Percentiles rank a stretch among this genome's conserved stretches.
These are phyloP conservation scores for Tachuris rubrigastra DNA, from an alignment of 2,113 vertebrate species.

Conservation along the genomic window DNA sequence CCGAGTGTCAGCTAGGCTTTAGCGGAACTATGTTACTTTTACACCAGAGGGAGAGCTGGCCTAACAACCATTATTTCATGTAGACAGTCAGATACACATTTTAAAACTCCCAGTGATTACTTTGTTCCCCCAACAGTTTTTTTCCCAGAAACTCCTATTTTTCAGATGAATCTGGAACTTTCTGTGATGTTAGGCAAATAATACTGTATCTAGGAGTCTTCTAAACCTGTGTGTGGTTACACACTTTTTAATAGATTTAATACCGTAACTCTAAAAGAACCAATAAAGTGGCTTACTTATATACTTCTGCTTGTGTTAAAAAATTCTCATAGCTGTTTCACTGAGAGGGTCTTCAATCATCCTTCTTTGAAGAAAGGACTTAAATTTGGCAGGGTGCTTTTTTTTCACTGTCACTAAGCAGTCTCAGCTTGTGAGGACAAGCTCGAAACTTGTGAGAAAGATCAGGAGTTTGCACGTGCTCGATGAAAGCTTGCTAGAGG, in stretches of 20 bases:
- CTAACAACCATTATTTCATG: background rate
- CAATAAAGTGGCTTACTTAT: background rate
- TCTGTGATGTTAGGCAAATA: background rate
- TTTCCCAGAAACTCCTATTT: background rate
- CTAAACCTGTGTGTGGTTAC: background rate
- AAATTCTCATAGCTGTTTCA: background rate
- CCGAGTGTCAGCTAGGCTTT: background rate
- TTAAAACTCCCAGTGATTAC: background rate
- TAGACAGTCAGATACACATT: background rate
- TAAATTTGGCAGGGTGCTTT: background rate
- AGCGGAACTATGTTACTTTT: background rate
- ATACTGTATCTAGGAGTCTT: background rate
- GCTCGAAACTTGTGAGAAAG: constrained; percentile 12
- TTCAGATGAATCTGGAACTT: background rate
- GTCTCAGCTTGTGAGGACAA: background rate
- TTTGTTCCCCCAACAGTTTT: background rate
- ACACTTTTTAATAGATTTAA: background rate
- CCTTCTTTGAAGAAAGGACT: background rate
- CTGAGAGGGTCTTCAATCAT: background rate
- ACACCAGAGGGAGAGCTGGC: background rate
- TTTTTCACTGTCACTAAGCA: background rate
- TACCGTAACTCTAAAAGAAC: background rate
- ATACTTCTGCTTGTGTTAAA: background rate
- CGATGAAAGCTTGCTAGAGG: background rate
- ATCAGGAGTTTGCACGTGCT: constrained; percentile 25